phyloP scores from a whole-genome alignment of 64 coral and sea anemone species.

The Montipora capricornis region DNA sequence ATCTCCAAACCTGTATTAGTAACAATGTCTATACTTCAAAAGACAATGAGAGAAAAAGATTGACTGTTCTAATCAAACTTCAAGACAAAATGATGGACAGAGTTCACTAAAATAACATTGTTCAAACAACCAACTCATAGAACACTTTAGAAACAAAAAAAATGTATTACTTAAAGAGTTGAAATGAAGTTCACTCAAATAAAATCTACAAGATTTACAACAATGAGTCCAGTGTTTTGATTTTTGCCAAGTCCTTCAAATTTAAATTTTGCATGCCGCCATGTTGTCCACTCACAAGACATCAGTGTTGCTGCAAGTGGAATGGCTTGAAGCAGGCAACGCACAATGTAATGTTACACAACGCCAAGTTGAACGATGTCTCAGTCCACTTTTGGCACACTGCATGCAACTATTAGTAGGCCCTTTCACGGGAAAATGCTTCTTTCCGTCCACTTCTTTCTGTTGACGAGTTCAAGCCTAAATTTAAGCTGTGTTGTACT shows the following conservation, averaged over 20 bases:
- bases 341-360: slow-evolving; percentile 45
- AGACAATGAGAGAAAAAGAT: no score
- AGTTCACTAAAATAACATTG: no score
- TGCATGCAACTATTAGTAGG: slow-evolving; percentile 53
- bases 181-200: slow-evolving; percentile 35
- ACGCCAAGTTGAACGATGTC: slow-evolving; percentile 5
- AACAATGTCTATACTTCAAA: no score
- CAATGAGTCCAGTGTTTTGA: slow-evolving; percentile 39
- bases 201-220: slow-evolving; percentile 47
- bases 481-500: slow-evolving; percentile 42
- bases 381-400: slow-evolving; percentile 33
- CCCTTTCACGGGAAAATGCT: slow-evolving; percentile 59
- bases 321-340: slow-evolving; percentile 53
- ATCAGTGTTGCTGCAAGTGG: slow-evolving; percentile 1
- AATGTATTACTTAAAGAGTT: slow-evolving; percentile 8
- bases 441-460: slow-evolving; percentile 35
- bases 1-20: no score
- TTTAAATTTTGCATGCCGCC: neutral
- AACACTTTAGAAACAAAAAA: slow-evolving; percentile 21
- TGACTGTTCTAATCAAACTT: no score
- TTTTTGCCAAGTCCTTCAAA: slow-evolving; percentile 49
- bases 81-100: no score
- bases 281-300: slow-evolving; percentile 49
- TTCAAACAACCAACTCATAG: neutral
- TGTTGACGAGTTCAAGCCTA: slow-evolving; percentile 37